Evolutionary conservation across 2,113 vertebrate species (phyloP).

Genomic region (Heterotilapia buettikoferi): DNA sequence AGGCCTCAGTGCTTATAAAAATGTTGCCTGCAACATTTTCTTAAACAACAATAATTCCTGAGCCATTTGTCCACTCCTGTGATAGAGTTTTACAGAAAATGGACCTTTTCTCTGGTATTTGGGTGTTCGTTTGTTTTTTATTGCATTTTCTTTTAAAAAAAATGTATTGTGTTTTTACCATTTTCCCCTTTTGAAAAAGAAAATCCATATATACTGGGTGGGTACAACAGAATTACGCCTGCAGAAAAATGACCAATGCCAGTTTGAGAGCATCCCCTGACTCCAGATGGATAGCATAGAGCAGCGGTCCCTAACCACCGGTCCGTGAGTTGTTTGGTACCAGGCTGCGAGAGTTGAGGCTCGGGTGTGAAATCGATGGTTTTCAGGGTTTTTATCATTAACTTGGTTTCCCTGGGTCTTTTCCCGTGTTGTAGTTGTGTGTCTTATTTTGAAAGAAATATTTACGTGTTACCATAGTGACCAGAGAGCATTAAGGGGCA

Average conservation of each 20-base stretch:
- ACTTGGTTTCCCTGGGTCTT: too few species aligned
- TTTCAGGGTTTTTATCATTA: too few species aligned
- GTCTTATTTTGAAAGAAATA: too few species aligned
- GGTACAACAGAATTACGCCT: background rate
- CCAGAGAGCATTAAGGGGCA: too few species aligned
- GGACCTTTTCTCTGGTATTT: background rate
- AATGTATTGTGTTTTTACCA: background rate
- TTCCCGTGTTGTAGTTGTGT: too few species aligned
- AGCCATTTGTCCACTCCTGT: background rate
- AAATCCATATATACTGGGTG: background rate
- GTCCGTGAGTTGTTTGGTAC: too few species aligned
- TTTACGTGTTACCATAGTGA: too few species aligned
- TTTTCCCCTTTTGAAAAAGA: background rate
- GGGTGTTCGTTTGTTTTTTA: background rate
- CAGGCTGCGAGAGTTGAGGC: too few species aligned
- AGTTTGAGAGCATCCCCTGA: background rate
- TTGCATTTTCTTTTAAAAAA: background rate
- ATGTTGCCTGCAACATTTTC: background rate
- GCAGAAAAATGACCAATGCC: background rate
- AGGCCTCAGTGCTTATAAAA: background rate
- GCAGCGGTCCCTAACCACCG: background rate
- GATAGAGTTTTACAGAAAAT: background rate
- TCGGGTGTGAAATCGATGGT: too few species aligned
- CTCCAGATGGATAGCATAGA: background rate
- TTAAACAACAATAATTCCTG: background rate